A percentile compares a stretch with the other conserved stretches of the same genome.
Evolutionary conservation across 1,140 invertebrate genomes (phyloP).

Genomic region (Hycleus cichorii): DNA sequence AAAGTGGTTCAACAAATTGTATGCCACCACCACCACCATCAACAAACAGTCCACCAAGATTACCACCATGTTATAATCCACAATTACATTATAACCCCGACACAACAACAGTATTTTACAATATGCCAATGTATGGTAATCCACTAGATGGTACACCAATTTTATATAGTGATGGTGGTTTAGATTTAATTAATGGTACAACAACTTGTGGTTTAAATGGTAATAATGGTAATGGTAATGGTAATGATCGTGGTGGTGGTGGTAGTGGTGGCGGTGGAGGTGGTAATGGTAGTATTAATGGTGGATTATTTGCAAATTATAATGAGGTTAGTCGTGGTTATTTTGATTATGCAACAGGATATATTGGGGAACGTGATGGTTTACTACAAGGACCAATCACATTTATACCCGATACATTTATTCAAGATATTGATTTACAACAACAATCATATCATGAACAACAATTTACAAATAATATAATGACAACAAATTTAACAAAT

Average conservation of each 20-base stretch:
- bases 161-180: constrained; percentile 2
- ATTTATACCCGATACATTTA: no score
- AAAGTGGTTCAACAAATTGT: not conserved
- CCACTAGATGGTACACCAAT: constrained; percentile 24
- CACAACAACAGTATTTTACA: constrained; percentile 27
- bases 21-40: not conserved
- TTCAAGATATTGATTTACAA: constrained; percentile 5
- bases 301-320: not conserved
- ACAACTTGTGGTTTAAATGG: not conserved
- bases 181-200: not conserved
- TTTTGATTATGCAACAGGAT: no score
- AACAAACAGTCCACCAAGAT: not conserved
- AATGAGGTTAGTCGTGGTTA: constrained; percentile 7
- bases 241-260: not conserved
- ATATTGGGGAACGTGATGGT: no score
- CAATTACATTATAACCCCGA: constrained; percentile 21
- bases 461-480: no score
- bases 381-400: no score
- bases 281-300: no score
- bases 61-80: constrained; percentile 25
- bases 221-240: not conserved
- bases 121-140: constrained; percentile 31
- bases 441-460: not conserved
- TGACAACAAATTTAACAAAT: no score
- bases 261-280: no score